These are phyloP conservation scores for Porites evermanni DNA, from an alignment of 92 coral and sea anemone species.

Conservation along the genomic window DNA sequence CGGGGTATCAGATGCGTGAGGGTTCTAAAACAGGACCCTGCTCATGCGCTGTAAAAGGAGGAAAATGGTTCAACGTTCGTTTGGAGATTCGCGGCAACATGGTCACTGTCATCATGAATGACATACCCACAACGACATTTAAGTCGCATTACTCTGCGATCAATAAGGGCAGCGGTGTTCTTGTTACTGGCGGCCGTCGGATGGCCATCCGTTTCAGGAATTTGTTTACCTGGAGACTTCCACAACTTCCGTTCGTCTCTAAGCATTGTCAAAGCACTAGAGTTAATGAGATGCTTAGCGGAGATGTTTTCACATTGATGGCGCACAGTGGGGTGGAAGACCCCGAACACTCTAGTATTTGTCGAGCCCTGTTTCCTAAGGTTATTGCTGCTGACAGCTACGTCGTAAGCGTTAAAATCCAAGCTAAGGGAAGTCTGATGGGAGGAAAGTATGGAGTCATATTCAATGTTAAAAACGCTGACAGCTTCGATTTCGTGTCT, in stretches of 20 bases:
- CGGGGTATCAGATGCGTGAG: constrained; percentile 41
- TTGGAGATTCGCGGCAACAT: constrained; percentile 35
- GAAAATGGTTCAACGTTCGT: constrained; percentile 44
- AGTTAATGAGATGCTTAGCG: neutral
- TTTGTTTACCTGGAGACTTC: constrained; percentile 28
- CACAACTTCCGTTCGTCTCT: constrained; percentile 17
- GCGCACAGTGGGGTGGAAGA: constrained; percentile 42
- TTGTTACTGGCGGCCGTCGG: constrained; percentile 62
- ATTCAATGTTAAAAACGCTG: constrained; percentile 50
- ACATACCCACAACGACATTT: constrained; percentile 7
- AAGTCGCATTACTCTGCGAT: constrained; percentile 27
- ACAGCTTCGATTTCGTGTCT: constrained; percentile 48
- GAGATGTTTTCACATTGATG: constrained; percentile 15
- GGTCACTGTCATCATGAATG: constrained; percentile 35
- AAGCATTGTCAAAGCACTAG: constrained; percentile 40
- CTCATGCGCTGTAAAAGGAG: constrained; percentile 33
- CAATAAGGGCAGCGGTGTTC: constrained; percentile 43
- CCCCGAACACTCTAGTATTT: constrained; percentile 13
- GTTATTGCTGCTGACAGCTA: constrained; percentile 26
- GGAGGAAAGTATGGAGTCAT: constrained; percentile 59
- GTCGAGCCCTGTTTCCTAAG: constrained; percentile 52
- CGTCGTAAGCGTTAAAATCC: constrained; percentile 46
- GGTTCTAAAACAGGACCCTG: constrained; percentile 42
- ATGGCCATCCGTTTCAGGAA: constrained; percentile 47
- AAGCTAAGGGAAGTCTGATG: constrained; percentile 21